Conservation (phyloP, 2,797 vertebrate species). For the Sebastes hubbsi region DNA sequence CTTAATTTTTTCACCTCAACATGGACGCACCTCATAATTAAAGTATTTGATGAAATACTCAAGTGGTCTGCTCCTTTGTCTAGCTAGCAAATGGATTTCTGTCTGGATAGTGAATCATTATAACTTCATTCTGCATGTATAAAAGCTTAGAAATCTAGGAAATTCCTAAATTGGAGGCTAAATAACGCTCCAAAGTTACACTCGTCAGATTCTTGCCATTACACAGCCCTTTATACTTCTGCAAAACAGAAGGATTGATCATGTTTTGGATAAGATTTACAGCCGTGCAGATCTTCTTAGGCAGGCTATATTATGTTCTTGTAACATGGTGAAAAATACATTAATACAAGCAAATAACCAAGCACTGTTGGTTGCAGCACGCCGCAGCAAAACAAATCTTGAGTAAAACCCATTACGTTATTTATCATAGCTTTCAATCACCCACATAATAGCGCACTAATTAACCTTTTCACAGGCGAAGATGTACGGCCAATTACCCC, state of each 20-base stretch:
- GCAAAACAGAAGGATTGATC: neutral
- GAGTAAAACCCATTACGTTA: constrained; percentile 54
- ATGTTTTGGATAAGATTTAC: neutral
- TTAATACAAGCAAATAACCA: constrained; percentile 3
- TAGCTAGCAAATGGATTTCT: neutral
- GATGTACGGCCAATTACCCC: constrained; percentile 73
- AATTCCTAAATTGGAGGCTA: too few relatives aligned
- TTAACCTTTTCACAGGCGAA: constrained; percentile 76
- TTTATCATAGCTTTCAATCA: constrained; percentile 75
- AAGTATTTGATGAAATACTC: neutral
- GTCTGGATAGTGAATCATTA: neutral
- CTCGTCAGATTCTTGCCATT: too few relatives aligned
- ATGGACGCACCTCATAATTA: neutral
- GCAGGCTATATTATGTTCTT: neutral
- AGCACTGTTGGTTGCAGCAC: neutral
- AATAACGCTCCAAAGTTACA: too few relatives aligned
- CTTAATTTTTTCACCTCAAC: neutral
- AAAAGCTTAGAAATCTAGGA: neutral
- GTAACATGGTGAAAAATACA: neutral
- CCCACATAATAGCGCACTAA: constrained; percentile 69
- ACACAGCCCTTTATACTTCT: neutral
- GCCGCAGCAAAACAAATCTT: constrained; percentile 55
- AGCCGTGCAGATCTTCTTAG: neutral
- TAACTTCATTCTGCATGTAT: neutral
- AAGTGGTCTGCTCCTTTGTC: neutral